Evolutionary conservation across 2,888 invertebrate species (phyloP), one percentile per base, ranked within the genome.

Genomic region (Tholera decimalis): DNA sequence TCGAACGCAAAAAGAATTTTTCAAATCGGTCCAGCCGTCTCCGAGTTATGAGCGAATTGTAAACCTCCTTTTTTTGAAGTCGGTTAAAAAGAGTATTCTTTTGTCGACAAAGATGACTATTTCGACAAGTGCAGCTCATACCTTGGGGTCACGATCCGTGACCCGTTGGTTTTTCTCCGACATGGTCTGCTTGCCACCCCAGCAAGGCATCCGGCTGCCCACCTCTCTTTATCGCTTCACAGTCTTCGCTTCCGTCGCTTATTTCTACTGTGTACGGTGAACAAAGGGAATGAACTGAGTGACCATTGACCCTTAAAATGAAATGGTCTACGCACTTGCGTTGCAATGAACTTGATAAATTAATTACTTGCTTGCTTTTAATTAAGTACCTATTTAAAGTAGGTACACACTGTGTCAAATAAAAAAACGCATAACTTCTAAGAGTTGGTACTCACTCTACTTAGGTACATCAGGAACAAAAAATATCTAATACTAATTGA

Each of bases 161-260:
- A 74, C 83, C 77, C 51, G 54, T 76, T 79, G 74, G 73, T 87
- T 83, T 79, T 84, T 72, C 75, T 73, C 39, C 73, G 92, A 80
- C 84, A 91, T 85, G 94, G 90, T 91, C 87, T 88, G 92, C 80
- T 92, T 85, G 68, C 82, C 94, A 93, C 94, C 94, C 94, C 88
- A 78, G 65, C 78, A 73, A 71, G 70, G 81, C 83, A 84, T 87
- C 87, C 86, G 88, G 80, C 59, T 64, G 71, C 8, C 69, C 83
- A 79, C 80, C 85, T 83, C 78, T 62, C 67, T 84, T 86, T 86
- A 89, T 87, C 87, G 85, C 77, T 80, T 80, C 77, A 78, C 77
- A 80, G 77, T 73, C 70, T 70, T 71, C 72, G 82, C 86, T 92
- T 93, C 92, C 93, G 91, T 77, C 90, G 83, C 91, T 92, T 92